These are phyloP conservation scores for Astropecten irregularis DNA, from an alignment of 53 echinoderm and acorn worm species.

Conservation along the genomic window DNA sequence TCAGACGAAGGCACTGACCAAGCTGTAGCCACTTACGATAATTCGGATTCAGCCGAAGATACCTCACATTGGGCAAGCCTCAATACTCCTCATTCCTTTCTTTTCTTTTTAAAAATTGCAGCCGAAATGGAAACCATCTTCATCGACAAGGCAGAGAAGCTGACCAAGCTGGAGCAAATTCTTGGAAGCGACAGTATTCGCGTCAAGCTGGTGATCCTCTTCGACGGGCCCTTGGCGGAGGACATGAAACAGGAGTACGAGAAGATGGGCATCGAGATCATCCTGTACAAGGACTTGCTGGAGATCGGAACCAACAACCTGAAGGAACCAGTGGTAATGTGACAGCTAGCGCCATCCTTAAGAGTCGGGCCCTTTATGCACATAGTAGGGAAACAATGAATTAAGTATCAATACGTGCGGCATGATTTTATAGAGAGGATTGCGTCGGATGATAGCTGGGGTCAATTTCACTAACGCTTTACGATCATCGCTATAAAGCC, in stretches of 20 bases:
- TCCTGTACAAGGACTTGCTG: conserved; percentile 67
- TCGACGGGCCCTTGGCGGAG: conserved; percentile 57
- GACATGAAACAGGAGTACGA: conserved; percentile 39
- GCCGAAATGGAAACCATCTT: conserved; percentile 74
- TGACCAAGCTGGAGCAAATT: conserved; percentile 49
- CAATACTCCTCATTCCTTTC: neutral
- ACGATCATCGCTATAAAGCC: too few species aligned
- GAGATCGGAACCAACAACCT: conserved; percentile 67
- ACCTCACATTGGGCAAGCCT: neutral
- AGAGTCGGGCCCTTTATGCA: neutral
- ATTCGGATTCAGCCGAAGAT: neutral
- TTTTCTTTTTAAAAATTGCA: conserved; percentile 29
- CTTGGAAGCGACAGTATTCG: conserved; percentile 55
- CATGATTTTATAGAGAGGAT: too few species aligned
- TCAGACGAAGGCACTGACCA: too few species aligned
- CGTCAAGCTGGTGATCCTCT: conserved; percentile 57
- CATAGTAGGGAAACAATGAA: too few species aligned
- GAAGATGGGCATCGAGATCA: conserved; percentile 61
- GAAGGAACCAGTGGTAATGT: conserved; percentile 67
- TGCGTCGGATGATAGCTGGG: too few species aligned
- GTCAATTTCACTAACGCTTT: too few species aligned
- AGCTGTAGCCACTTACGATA: neutral
- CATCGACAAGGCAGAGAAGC: conserved; percentile 63
- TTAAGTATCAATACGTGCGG: too few species aligned
- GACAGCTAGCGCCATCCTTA: neutral